Evolutionary conservation across 1,140 invertebrate genomes (phyloP), one percentile per base, ranked within the genome.

Genomic region (Neuroterus valhalla): DNA sequence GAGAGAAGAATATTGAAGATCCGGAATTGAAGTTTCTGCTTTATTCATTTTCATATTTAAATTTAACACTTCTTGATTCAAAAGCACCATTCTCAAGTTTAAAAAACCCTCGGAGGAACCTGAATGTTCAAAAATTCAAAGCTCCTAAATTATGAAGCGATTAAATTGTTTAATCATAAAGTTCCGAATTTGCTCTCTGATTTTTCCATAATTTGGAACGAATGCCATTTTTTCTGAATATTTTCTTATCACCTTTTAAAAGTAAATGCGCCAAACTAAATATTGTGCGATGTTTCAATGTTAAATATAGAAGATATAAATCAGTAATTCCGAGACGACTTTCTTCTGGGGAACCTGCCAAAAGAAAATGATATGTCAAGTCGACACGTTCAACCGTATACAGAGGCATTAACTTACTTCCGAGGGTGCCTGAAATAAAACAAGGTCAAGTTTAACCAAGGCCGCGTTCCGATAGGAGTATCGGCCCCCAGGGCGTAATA

Each of bases 381-480:
- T 70, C 31, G 31, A 38, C 31, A 68, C 38, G 42, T 45, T 75
- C 69, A 55, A 31, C 78, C 77, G 71, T 81, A 79, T 80, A 76
- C 42, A 83, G 71, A 23, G 74, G 42, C 71, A 84, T 81, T 76
- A 81, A 79, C 68, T 70, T 74, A 80, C 77, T 77, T 81, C 78
- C 79, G 66, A 72, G 71, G 79, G 74, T 82, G 78, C 84, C 72
- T 79, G 74, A 85, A 87, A 87, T 85, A 87, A 85, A 84, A 70
- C 83, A 81, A 86, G 85, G 85, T 85, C 82, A 83, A 81, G 79
- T 83, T 86, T 82, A 78, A 70, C 76, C 82, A 85, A 87, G 83
- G 82, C 78, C 82, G 70, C 72, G 66, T 76, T 75, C 74, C 78
- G 77, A 77, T 74, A 83, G 78, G 81, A 83, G 83, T 85, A 85